Evolutionary conservation across 2,888 invertebrate genomes (phyloP), one percentile per base, ranked within the genome.

Genomic region (Uropetala carovei): DNA sequence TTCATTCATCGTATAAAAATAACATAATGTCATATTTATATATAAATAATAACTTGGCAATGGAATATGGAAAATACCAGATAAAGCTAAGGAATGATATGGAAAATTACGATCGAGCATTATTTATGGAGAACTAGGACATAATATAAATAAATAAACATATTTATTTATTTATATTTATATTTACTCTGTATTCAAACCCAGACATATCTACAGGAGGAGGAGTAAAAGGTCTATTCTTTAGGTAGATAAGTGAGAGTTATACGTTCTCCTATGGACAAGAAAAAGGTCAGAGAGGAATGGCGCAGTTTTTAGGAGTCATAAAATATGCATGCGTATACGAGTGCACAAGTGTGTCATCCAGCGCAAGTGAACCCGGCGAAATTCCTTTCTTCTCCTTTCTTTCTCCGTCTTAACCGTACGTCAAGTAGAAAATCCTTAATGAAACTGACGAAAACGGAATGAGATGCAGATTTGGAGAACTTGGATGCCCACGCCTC

Each of bases 251-350:
- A 75, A 75, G 75, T 27, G 75, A 75, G 75, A 75, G 75, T 75
- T 18, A 27, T 22, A 75, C 22, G 75, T 10, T 75, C 68, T 68
- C 68, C 68, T 0, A 68, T 11, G 1, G 68, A 18, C n/a, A 64
- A 16, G n/a, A n/a, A 14, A n/a, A 7, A 5, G 22, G 75, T 2
- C 4, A 9, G 11, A 27, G 43, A 43, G 3, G 27, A 10, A 75
- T 13, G 75, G 75, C 0, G 75, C 13, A 75, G 1, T 75, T 27
- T 75, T 75, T 75, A 27, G 13, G 43, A 43, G 75, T 13, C 1
- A 75, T 75, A 27, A 75, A 75, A 75, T 75, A 75, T 75, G 75
- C 75, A 75, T 75, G 75, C 75, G 22, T 75, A 18, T 27, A 75
- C 27, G 75, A 75, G 22, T 27, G 27, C 13, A 27, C 9, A 16